Percentiles rank a stretch among this genome's conserved stretches.
Conservation (phyloP, 2,797 vertebrate species). For the Toxotes lorentzi region DNA sequence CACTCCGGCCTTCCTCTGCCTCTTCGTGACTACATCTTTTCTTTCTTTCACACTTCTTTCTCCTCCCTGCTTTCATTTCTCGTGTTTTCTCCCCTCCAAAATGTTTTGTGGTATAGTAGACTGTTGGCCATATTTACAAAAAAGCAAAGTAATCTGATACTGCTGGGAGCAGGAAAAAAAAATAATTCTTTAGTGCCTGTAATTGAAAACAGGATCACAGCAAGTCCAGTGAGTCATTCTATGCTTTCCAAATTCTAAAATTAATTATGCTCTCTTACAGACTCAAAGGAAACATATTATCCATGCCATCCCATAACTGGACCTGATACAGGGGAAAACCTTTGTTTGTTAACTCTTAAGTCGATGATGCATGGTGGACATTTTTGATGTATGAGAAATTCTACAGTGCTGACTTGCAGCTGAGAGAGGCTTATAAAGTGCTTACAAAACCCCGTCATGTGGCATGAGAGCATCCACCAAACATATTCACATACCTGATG, state of each 20-base stretch:
- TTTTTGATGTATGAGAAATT: background rate
- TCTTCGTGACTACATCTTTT: conserved; percentile 14
- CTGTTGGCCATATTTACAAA: conserved; percentile 65
- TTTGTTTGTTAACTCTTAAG: conserved; percentile 14
- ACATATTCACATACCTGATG: background rate
- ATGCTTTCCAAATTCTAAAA: conserved; percentile 55
- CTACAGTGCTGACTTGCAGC: background rate
- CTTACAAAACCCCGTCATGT: background rate
- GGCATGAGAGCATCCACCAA: background rate
- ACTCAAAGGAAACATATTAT: conserved; percentile 24
- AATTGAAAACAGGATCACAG: conserved; percentile 82
- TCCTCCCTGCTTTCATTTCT: conserved; percentile 36
- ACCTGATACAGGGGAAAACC: conserved; percentile 22
- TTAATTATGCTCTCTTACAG: conserved; percentile 42
- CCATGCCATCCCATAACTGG: conserved; percentile 30
- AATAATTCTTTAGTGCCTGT: conserved; percentile 56
- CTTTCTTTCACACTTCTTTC: background rate
- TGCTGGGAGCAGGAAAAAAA: conserved; percentile 47
- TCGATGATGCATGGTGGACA: background rate
- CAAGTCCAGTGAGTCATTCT: conserved; percentile 64
- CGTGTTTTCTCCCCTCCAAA: conserved; percentile 37
- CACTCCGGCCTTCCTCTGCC: conserved; percentile 9
- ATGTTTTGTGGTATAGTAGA: conserved; percentile 49
- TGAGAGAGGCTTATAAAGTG: background rate
- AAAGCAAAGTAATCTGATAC: conserved; percentile 69